Evolutionary conservation across 2,888 invertebrate genomes (phyloP).

Genomic region (Sphecodes monilicornis): DNA sequence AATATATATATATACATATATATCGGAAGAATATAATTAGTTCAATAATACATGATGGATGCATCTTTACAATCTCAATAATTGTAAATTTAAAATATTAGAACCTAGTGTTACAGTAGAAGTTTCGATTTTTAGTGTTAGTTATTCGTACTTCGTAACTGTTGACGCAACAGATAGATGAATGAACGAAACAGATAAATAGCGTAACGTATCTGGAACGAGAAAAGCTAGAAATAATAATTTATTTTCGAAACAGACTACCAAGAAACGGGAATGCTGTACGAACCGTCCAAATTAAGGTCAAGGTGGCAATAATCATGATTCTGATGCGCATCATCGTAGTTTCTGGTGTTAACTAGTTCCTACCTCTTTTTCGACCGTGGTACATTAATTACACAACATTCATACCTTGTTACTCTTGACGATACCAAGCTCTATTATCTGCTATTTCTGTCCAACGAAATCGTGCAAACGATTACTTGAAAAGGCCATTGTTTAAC

Average conservation of each 20-base stretch:
- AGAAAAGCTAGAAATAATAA: slow-evolving; percentile 9
- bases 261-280: slow-evolving; percentile 5
- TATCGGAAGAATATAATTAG: too few relatives aligned
- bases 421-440: not conserved
- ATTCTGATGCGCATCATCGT: not conserved
- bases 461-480: not conserved
- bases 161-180: not conserved
- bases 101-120: too few relatives aligned
- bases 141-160: not conserved
- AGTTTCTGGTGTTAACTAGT: slow-evolving; percentile 6
- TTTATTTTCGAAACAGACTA: slow-evolving; percentile 11
- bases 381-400: not conserved
- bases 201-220: slow-evolving; percentile 1
- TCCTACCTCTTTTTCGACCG: not conserved
- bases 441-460: not conserved
- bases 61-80: too few relatives aligned
- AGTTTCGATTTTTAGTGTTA: not conserved
- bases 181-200: slow-evolving; percentile 13
- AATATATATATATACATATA: too few relatives aligned
- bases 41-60: too few relatives aligned
- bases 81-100: too few relatives aligned
- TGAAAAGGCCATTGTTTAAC: not conserved
- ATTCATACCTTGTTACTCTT: not conserved
- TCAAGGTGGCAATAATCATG: slow-evolving; percentile 5
- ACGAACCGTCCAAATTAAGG: not conserved